Percentiles rank a stretch among this genome's conserved stretches.
Conservation (phyloP, 1,140 invertebrate species). For the Solenopsis fugax region DNA sequence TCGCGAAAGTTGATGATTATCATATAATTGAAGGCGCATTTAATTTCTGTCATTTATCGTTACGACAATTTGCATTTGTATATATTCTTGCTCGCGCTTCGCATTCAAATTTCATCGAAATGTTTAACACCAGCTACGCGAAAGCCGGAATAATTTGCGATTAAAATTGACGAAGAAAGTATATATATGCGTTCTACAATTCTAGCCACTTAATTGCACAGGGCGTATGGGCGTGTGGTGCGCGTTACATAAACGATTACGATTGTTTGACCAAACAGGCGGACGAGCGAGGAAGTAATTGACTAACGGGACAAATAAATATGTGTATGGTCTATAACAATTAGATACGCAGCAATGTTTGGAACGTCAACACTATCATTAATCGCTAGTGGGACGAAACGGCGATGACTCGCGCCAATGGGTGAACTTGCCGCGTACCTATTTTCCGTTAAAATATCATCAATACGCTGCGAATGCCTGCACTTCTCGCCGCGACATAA, state of each 20-base stretch:
- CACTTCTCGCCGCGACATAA: background rate
- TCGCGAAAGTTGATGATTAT: constrained; percentile 1
- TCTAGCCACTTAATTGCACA: constrained; percentile 10
- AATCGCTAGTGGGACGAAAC: background rate
- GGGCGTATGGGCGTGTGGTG: background rate
- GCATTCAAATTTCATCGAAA: constrained; percentile 7
- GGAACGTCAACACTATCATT: background rate
- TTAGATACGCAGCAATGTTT: background rate
- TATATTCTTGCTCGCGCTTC: background rate
- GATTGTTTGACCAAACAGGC: background rate
- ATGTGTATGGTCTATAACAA: background rate
- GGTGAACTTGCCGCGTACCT: constrained; percentile 3
- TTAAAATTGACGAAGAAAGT: background rate
- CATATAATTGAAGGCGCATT: constrained; percentile 9
- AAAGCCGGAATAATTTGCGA: background rate
- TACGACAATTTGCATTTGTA: background rate
- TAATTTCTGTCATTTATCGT: constrained; percentile 31
- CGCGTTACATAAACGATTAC: background rate
- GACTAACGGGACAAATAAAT: background rate
- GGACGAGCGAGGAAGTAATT: background rate
- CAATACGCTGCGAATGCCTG: background rate
- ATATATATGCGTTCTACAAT: background rate
- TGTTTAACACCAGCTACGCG: background rate
- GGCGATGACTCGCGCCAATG: background rate
- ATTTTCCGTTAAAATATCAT: constrained; percentile 11